Conservation (phyloP, 2,797 vertebrate genomes). For the Hippoglossus hippoglossus region DNA sequence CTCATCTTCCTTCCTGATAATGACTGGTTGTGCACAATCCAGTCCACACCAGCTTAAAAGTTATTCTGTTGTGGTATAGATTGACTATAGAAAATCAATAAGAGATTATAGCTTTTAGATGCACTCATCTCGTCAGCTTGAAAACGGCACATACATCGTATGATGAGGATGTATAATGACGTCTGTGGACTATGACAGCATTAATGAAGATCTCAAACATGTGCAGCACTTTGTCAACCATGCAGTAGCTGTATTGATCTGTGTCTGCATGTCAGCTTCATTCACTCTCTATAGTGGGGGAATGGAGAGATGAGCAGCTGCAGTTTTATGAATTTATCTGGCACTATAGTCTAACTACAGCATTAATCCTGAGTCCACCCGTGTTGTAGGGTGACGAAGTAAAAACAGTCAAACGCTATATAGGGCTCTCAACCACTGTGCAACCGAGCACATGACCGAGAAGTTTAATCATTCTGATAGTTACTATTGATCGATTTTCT, state of each 20-base stretch:
- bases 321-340: neutral
- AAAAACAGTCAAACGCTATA: neutral
- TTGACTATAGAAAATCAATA: constrained; percentile 17
- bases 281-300: neutral
- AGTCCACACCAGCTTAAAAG: too few relatives aligned
- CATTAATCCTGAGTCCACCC: neutral
- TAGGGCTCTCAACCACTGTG: neutral
- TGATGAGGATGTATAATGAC: neutral
- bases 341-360: too few relatives aligned
- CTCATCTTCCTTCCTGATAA: too few relatives aligned
- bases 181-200: neutral
- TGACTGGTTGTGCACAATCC: too few relatives aligned
- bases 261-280: constrained; percentile 11
- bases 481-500: constrained; percentile 1
- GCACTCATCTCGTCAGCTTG: neutral
- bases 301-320: neutral
- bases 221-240: constrained; percentile 7
- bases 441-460: neutral
- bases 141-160: neutral
- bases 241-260: constrained; percentile 46
- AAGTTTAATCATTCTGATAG: neutral
- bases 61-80: neutral
- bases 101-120: constrained; percentile 1
- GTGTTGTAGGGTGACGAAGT: neutral
- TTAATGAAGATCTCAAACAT: constrained; percentile 21